phyloP scores from a whole-genome alignment of 2,797 vertebrate genomes.

The Sitta carolinensis region DNA sequence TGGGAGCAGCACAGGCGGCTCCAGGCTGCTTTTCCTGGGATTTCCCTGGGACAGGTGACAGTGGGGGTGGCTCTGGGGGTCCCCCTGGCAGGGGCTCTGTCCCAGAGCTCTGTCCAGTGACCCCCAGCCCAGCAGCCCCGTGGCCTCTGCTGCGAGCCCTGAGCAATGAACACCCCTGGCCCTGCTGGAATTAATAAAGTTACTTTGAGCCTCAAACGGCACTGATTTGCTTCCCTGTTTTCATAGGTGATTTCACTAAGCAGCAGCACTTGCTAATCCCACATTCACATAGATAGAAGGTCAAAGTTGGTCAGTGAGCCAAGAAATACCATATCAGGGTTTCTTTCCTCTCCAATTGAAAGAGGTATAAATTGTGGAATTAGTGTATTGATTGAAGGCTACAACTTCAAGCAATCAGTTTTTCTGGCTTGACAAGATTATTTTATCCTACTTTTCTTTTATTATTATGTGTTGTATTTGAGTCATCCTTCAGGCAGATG shows the following conservation, averaged over 20 bases:
- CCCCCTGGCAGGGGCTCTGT: not conserved
- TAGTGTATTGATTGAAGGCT: conserved; percentile 98
- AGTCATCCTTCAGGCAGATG: conserved; percentile 98
- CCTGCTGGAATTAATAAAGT: conserved; percentile 90
- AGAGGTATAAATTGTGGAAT: conserved; percentile 99
- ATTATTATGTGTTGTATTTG: conserved; percentile 99
- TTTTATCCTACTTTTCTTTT: conserved; percentile 99
- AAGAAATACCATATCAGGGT: conserved; percentile 99
- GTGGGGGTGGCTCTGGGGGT: fast-evolving
- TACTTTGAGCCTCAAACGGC: conserved; percentile 86
- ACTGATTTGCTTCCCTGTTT: conserved; percentile 89
- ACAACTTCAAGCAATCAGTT: conserved; percentile 97
- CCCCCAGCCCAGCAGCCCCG: not conserved
- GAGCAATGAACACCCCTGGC: conserved; percentile 55
- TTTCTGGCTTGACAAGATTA: conserved; percentile 99
- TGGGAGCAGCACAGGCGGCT: not conserved
- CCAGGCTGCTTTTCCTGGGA: not conserved
- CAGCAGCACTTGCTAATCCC: conserved; percentile 92
- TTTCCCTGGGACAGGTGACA: not conserved
- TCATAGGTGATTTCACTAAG: conserved; percentile 93
- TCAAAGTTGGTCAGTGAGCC: conserved; percentile 99
- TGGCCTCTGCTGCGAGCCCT: not conserved
- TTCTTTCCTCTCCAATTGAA: conserved; percentile 93
- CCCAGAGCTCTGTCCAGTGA: not conserved
- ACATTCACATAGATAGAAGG: conserved; percentile 91